Evolutionary conservation across 2,113 vertebrate species (phyloP), one percentile per base, ranked within the genome.

Genomic region (Paracanthobrama guichenoti): DNA sequence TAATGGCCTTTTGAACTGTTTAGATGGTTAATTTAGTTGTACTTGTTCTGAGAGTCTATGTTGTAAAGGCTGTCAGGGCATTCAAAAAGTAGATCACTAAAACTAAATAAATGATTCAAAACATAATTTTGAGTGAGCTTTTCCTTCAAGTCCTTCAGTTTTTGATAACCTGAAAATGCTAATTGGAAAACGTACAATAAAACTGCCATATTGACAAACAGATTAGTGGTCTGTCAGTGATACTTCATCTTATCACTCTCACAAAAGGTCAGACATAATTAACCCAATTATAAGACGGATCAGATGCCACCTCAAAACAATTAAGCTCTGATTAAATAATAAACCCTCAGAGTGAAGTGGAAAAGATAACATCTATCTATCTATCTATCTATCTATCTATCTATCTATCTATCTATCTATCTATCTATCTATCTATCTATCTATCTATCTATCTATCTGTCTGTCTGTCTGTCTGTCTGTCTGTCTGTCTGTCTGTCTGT

Each of bases 291-390:
- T 22, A 46, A 5, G 42, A 46, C 8, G 7, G 72, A 50, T 50
- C 46, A 74, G n/a, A 53, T 46, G 13, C 28, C 14, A 18, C 24
- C 46, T 74, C 73, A 75, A 75, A 75, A 55, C 73, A 55, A 76
- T 55, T 55, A 50, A 48, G 4, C 73, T 35, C 18, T 0, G 16
- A 76, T 55, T 31, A 76, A 55, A 75, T 10, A 55, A 76, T 35
- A 2, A 55, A 22, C 13, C 1, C 46, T 48, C 11, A 2, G 3
- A 3, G 72, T 50, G 72, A 74, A 74, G 46, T 24, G 11, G 2
- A 44, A 24, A 31, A 31, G 31, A 31, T 31, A 31, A n/a, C n/a
- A n/a, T n/a, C 35, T 39, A 39, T 39, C 35, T 6, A 39, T 39
- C 35, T 4, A 35, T 35, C 35, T 4, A 35, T 35, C 35, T 4